Evolutionary conservation across 2,113 vertebrate genomes (phyloP).

Genomic region (Sorex araneus): DNA sequence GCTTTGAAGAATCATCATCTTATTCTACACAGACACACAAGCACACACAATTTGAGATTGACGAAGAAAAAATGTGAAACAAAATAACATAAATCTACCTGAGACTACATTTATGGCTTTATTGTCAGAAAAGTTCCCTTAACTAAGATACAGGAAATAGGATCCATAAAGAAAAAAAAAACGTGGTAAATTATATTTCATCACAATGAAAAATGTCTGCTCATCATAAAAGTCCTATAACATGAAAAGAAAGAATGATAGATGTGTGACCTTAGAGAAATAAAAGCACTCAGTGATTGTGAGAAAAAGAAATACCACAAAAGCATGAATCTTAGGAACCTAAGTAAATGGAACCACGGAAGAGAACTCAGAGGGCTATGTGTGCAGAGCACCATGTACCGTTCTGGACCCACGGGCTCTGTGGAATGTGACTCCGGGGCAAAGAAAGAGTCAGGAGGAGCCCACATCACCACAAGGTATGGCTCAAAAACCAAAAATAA

Average conservation of each 20-base stretch:
- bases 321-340: background rate
- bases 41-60: background rate
- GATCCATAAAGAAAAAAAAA: background rate
- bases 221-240: background rate
- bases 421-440: too few species aligned
- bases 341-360: background rate
- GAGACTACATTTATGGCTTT: background rate
- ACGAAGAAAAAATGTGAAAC: background rate
- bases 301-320: too few species aligned
- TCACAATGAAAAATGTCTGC: constrained; percentile 10
- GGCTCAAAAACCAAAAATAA: too few species aligned
- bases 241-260: background rate
- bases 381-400: too few species aligned
- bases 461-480: too few species aligned
- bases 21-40: background rate
- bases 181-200: background rate
- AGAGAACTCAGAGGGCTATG: too few species aligned
- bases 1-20: background rate
- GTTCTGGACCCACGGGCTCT: too few species aligned
- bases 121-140: background rate
- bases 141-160: background rate
- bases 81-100: background rate
- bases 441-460: too few species aligned
- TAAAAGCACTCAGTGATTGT: too few species aligned
- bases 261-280: too few species aligned